These are phyloP conservation scores for Capitella teleta DNA, from an alignment of 1,140 invertebrate species.

Conservation along the genomic window DNA sequence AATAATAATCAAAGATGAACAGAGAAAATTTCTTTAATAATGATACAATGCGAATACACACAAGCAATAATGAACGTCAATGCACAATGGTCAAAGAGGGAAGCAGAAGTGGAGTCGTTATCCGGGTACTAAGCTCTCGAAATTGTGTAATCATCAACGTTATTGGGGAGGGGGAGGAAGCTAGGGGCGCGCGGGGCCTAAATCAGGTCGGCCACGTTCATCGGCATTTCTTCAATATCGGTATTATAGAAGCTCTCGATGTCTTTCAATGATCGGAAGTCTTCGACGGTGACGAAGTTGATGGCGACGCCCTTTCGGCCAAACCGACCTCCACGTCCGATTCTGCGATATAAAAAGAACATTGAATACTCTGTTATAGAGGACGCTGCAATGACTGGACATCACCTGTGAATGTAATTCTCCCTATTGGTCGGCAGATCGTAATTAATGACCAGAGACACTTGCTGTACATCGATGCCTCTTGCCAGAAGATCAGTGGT, in stretches of 20 bases:
- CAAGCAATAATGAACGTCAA: too few relatives aligned
- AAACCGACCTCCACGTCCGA: slow-evolving; percentile 98
- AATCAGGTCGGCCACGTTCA: slow-evolving; percentile 59
- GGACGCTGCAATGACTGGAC: neutral
- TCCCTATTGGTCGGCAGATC: slow-evolving; percentile 95
- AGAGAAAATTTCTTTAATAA: too few relatives aligned
- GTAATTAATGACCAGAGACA: slow-evolving; percentile 97
- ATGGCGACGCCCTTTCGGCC: slow-evolving; percentile 99
- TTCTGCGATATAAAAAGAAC: slow-evolving; percentile 55
- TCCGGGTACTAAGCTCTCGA: too few relatives aligned
- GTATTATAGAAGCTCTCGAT: slow-evolving; percentile 99
- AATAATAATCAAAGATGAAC: too few relatives aligned
- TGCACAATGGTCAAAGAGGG: too few relatives aligned
- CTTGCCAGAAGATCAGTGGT: slow-evolving; percentile 93
- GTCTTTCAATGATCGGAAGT: slow-evolving; percentile 84
- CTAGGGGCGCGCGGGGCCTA: slow-evolving; percentile 1
- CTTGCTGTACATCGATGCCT: slow-evolving; percentile 98
- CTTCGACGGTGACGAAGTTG: slow-evolving; percentile 95
- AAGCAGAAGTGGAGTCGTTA: too few relatives aligned
- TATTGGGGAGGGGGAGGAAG: too few relatives aligned
- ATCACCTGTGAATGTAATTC: slow-evolving; percentile 96
- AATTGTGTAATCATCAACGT: too few relatives aligned
- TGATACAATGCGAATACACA: too few relatives aligned
- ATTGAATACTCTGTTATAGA: neutral
- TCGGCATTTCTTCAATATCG: slow-evolving; percentile 97